Base-by-base conservation (phyloP, 1,140 invertebrate genomes). In the Drosophila jambulina region DNA sequence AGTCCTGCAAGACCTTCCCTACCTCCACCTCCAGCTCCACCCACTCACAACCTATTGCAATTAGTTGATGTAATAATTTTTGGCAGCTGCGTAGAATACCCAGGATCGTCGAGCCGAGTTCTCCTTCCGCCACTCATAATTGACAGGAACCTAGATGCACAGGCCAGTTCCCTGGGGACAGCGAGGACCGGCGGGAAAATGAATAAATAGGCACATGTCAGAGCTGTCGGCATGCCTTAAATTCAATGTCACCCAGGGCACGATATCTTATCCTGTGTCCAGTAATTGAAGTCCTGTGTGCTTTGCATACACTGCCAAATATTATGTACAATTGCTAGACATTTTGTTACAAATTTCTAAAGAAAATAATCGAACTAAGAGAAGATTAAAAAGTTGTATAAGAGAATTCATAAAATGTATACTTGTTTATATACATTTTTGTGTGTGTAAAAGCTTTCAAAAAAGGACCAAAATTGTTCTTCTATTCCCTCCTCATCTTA, bases 201-300 rank as follows among this genome's bases (percentile, higher is more conserved):
- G 56, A 65, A 75, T 65, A 82, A 64, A 71, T 69, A 59, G 67
- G 51, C 65, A 70, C 56, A 75, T 71, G 70, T 82, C 81, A 81
- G 45, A 79, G 49, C 85, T 88, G 80, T 88, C 85, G 57, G 46
- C 64, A 57, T 57, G 67, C 25, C 74, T 68, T 68, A 90, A 88
- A 88, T 81, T 84, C 59, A 79, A 79, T 76, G 81, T 72, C 78
- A 70, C 40, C 68, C 38, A 34, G 15, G 51, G 36, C 62, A 42
- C 15, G 10, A 49, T 49, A 34, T 65, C 45, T 19, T 45, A 21
- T 67, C 56, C 51, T n/a, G 15, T 32, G 54, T 78, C 69, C 67
- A 19, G 65, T 40, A 60, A 46, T 38, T 36, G 42, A 25, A 67
- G 27, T 34, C 60, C 60, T 49, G 25, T 59, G 32, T 45, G 40